Evolutionary conservation across 2,113 vertebrate species (phyloP), one percentile per base, ranked within the genome.

Genomic region (Eurystomus gularis): DNA sequence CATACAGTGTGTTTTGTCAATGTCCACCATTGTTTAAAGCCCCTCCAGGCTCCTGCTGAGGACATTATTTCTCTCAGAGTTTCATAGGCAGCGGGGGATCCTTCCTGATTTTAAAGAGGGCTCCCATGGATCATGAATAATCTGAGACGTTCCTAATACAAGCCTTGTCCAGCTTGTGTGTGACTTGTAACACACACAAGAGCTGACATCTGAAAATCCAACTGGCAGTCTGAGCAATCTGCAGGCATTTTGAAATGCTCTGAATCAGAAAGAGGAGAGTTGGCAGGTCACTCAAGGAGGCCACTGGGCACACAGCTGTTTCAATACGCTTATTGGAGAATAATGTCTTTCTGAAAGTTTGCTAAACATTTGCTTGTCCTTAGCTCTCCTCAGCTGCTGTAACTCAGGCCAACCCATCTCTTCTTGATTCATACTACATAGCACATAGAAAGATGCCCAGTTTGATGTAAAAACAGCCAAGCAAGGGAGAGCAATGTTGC

Each of bases 91-190:
- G 83, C 40, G 2, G 88, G 91, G 54, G 86, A 95, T 82, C 81
- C 80, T 89, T 97, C 83, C 92, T 94, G 95, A 46, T 86, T 95
- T 91, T 93, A 76, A 81, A 90, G 86, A 86, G 73, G 18, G 73
- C 70, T 96, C 88, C 66, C 92, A 94, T 24, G 33, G 80, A 93
- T 93, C 54, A 4, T 82, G 94, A 93, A 88, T 92, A 92, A 92
- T 68, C 77, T 69, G 61, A 2, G 13, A 44, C 7, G 6, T 76
- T 92, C 80, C 85, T 73, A 83, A 58, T 33, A 80, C 17, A 52
- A 78, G 80, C 17, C 52, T 61, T 60, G 46, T 17, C 83, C 92
- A 49, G 49, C 78, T 84, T 20, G 17, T 37, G 24, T 26, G 40
- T 66, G 65, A 40, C 64, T 39, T 31, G 8, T 70, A 60, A 40